Percentiles rank a stretch among this genome's conserved stretches.
Conservation (phyloP, 2,888 invertebrate genomes). For the Camponotus fellah region DNA sequence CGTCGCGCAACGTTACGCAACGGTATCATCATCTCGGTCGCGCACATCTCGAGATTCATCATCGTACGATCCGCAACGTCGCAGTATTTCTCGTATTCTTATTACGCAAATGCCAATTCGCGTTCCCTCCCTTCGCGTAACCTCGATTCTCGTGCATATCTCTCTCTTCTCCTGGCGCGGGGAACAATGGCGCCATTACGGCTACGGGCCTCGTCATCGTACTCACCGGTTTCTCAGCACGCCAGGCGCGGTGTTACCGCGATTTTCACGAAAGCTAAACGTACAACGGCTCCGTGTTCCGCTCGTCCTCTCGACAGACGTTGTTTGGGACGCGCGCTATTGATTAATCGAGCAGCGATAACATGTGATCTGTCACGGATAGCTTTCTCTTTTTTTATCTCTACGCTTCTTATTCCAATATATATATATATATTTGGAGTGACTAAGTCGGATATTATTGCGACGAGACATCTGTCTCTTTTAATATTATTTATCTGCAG, state of each 20-base stretch:
- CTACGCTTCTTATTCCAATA: too few species aligned
- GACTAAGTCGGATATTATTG: not conserved
- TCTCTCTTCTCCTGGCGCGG: constrained; percentile 57
- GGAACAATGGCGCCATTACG: constrained; percentile 70
- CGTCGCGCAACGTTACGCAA: constrained; percentile 43
- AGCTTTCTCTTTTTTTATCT: constrained; percentile 10
- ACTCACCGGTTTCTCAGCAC: constrained; percentile 61
- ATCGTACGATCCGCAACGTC: constrained; percentile 43
- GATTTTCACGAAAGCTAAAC: constrained; percentile 76
- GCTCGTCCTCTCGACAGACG: constrained; percentile 47
- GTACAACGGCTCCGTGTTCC: constrained; percentile 18
- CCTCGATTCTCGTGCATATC: constrained; percentile 67
- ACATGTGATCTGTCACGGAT: not conserved
- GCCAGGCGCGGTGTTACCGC: constrained; percentile 69
- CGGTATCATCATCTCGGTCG: constrained; percentile 47
- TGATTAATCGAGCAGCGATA: constrained; percentile 7
- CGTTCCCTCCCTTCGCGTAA: constrained; percentile 51
- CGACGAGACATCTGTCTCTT: too few species aligned
- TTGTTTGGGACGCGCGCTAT: constrained; percentile 2
- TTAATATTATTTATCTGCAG: too few species aligned
- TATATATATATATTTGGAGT: not conserved
- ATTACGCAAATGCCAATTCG: constrained; percentile 71
- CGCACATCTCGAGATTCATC: constrained; percentile 53
- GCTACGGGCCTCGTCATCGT: constrained; percentile 56
- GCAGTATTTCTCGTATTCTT: constrained; percentile 47